These are phyloP conservation scores for Agrypnia vestita DNA, from an alignment of 1,140 invertebrate genomes.

Conservation along the genomic window DNA sequence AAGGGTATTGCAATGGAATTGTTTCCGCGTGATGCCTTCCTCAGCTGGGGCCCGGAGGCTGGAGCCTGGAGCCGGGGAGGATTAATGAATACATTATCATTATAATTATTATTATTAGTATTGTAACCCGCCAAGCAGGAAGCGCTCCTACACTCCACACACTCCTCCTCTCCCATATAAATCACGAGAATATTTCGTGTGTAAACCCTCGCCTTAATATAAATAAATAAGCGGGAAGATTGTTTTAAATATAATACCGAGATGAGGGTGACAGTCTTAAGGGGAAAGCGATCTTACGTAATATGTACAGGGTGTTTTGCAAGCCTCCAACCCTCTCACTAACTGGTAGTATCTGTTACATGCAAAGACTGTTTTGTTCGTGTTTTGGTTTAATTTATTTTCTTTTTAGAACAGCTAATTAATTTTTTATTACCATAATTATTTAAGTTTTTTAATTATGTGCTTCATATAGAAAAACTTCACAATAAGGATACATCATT, in stretches of 20 bases:
- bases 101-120: no score
- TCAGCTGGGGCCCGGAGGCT: no score
- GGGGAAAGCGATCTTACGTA: constrained; percentile 36
- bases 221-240: constrained; percentile 49
- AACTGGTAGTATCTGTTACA: neutral
- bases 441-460: no score
- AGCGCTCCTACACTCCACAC: no score
- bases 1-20: no score
- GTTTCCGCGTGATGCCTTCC: no score
- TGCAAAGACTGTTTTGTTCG: neutral
- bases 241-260: constrained; percentile 50
- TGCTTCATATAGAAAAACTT: no score
- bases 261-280: constrained; percentile 42
- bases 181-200: constrained; percentile 46
- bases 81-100: constrained; percentile 26
- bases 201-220: constrained; percentile 37
- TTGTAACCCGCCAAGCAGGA: no score
- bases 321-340: neutral
- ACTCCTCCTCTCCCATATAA: neutral
- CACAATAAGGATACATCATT: no score
- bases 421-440: no score
- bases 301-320: constrained; percentile 6
- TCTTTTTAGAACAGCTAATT: neutral
- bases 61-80: neutral
- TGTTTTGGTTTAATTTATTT: neutral